Percentiles rank a stretch among this genome's conserved stretches.
phyloP scores from a whole-genome alignment of 1,140 invertebrate species.

The Cotesia typhae region DNA sequence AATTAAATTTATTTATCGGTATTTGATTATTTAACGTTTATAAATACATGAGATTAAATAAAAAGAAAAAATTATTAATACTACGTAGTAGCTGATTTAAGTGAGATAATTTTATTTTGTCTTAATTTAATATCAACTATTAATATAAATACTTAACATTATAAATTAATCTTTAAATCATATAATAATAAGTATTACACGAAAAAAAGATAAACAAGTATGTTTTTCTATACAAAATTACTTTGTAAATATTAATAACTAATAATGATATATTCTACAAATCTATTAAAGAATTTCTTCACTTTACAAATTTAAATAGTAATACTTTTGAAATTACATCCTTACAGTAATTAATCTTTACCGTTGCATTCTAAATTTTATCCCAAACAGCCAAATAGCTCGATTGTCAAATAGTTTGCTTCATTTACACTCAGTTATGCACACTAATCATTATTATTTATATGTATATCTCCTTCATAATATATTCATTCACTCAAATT shows the following conservation, averaged over 20 bases:
- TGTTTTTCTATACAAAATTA: slow-evolving; percentile 39
- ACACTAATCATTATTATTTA: too few species aligned
- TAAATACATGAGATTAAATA: slow-evolving; percentile 3
- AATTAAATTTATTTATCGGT: neutral
- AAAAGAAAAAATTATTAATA: slow-evolving; percentile 27
- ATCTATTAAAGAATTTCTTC: slow-evolving; percentile 41
- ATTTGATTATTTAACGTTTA: neutral
- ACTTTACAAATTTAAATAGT: slow-evolving; percentile 61
- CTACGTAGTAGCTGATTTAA: slow-evolving; percentile 23
- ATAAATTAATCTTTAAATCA: slow-evolving; percentile 40
- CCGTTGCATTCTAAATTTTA: neutral
- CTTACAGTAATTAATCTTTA: slow-evolving; percentile 28
- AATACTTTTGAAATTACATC: slow-evolving; percentile 60
- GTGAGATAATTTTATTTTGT: slow-evolving; percentile 6
- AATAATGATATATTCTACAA: neutral
- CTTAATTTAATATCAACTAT: neutral
- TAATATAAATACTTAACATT: slow-evolving; percentile 43
- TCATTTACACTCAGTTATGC: too few species aligned
- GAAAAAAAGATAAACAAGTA: slow-evolving; percentile 47
- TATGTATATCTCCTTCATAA: too few species aligned
- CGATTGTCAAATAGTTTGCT: too few species aligned
- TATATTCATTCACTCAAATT: too few species aligned
- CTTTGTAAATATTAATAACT: neutral
- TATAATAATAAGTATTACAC: slow-evolving; percentile 54
- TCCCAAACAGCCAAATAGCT: too few species aligned